Percentiles rank a stretch among this genome's conserved stretches.
These are phyloP conservation scores for Bradypodion pumilum DNA, from an alignment of 2,797 vertebrate genomes.

Conservation along the genomic window DNA sequence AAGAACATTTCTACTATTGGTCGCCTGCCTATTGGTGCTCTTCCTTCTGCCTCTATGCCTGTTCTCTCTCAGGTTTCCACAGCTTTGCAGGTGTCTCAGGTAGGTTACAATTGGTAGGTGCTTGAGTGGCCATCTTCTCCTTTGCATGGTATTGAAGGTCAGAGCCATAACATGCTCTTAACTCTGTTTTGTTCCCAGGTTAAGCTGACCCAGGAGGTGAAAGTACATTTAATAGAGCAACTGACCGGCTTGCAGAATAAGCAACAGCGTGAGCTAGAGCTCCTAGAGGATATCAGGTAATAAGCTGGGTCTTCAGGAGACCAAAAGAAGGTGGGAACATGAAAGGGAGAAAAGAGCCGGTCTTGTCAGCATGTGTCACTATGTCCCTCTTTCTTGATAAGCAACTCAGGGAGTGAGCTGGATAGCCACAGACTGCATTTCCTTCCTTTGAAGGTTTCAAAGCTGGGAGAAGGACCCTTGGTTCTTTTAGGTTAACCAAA, in stretches of 20 bases:
- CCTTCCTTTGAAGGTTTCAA: background rate
- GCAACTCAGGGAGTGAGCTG: too few relatives aligned
- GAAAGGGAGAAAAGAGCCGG: too few relatives aligned
- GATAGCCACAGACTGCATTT: too few relatives aligned
- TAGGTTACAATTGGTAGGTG: background rate
- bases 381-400: background rate
- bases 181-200: slow-evolving; percentile 69
- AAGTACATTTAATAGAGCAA: slow-evolving; percentile 85
- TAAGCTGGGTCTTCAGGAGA: background rate
- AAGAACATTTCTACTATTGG: background rate
- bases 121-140: background rate
- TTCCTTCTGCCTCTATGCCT: background rate
- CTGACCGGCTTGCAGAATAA: slow-evolving; percentile 82
- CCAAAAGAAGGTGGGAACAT: background rate
- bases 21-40: background rate
- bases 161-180: too few relatives aligned
- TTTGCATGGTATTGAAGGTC: too few relatives aligned
- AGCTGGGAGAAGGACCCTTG: background rate
- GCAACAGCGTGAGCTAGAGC: slow-evolving; percentile 84
- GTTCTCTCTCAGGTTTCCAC: background rate
- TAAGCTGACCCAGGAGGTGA: slow-evolving; percentile 87
- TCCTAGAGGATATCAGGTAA: slow-evolving; percentile 92
- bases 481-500: background rate
- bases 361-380: background rate
- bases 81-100: too few relatives aligned